Conservation (phyloP, 2,888 invertebrate genomes). For the Nebria salina region DNA sequence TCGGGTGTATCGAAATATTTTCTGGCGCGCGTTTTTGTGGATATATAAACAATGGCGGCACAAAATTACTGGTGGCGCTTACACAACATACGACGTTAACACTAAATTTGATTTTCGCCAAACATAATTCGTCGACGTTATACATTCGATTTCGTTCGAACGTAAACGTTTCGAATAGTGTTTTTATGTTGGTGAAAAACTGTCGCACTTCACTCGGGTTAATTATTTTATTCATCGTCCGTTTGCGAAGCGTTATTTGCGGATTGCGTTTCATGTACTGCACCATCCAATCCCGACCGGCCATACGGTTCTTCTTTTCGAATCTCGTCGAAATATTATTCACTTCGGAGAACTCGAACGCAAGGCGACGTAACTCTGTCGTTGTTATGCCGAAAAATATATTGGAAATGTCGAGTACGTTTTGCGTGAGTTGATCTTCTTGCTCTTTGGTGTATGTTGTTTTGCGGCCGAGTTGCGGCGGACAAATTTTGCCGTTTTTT, state of each 20-base stretch:
- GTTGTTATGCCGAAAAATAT: constrained; percentile 52
- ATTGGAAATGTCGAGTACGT: constrained; percentile 49
- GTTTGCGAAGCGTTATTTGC: constrained; percentile 34
- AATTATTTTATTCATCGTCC: constrained; percentile 28
- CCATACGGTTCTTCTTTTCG: constrained; percentile 49
- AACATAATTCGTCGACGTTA: constrained; percentile 51
- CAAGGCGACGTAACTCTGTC: constrained; percentile 50
- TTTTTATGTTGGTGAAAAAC: constrained; percentile 51
- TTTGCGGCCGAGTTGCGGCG: constrained; percentile 48
- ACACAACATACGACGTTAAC: constrained; percentile 47
- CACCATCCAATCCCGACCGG: constrained; percentile 53
- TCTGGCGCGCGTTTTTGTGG: constrained; percentile 57
- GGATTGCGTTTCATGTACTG: constrained; percentile 52
- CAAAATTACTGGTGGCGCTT: constrained; percentile 48
- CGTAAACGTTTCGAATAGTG: constrained; percentile 49
- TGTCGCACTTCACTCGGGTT: constrained; percentile 47
- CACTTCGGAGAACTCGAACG: constrained; percentile 51
- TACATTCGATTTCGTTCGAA: constrained; percentile 52
- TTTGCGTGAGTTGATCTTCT: constrained; percentile 49
- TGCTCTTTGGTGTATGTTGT: constrained; percentile 50
- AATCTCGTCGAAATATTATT: constrained; percentile 52
- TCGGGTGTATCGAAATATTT: constrained; percentile 56
- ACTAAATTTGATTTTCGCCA: constrained; percentile 59
- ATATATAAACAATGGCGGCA: constrained; percentile 62
- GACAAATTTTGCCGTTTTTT: not conserved